phyloP scores from a whole-genome alignment of 1,140 invertebrate species.

The Halyomorpha halys region DNA sequence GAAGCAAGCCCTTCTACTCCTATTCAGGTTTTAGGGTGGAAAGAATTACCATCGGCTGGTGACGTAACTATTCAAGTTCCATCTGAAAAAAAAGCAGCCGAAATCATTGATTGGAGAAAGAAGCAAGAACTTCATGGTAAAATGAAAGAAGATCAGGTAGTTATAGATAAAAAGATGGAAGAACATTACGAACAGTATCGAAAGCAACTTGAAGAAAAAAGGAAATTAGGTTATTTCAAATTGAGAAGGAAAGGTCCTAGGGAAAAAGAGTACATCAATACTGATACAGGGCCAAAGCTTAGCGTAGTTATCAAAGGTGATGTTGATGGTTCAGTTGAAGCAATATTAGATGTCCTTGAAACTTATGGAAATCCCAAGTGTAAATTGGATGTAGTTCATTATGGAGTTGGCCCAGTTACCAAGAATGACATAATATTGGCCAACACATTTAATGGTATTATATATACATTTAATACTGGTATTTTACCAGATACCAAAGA shows the following conservation, averaged over 20 bases:
- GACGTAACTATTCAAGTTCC: conserved; percentile 76
- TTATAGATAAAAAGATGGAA: conserved; percentile 54
- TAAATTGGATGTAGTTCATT: conserved; percentile 75
- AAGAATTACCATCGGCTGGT: conserved; percentile 73
- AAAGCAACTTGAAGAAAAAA: conserved; percentile 48
- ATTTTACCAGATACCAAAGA: conserved; percentile 41
- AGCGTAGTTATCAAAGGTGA: conserved; percentile 51
- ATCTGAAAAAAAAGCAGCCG: conserved; percentile 58
- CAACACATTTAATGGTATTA: conserved; percentile 66
- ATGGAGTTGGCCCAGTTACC: conserved; percentile 75
- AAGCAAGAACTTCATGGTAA: conserved; percentile 48
- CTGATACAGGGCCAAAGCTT: conserved; percentile 40
- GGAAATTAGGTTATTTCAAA: conserved; percentile 43
- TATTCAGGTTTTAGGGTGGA: conserved; percentile 83
- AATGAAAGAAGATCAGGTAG: conserved; percentile 46
- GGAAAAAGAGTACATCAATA: conserved; percentile 42
- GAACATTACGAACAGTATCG: conserved; percentile 56
- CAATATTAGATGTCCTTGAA: conserved; percentile 81
- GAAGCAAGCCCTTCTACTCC: conserved; percentile 69
- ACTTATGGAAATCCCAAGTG: conserved; percentile 71
- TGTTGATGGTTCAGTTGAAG: conserved; percentile 85
- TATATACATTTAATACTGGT: conserved; percentile 78
- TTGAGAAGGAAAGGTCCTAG: conserved; percentile 39
- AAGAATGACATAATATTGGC: conserved; percentile 80
- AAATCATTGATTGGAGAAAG: conserved; percentile 56